These are phyloP conservation scores for Aplodontia rufa DNA, from an alignment of 2,113 vertebrate species.

Conservation along the genomic window DNA sequence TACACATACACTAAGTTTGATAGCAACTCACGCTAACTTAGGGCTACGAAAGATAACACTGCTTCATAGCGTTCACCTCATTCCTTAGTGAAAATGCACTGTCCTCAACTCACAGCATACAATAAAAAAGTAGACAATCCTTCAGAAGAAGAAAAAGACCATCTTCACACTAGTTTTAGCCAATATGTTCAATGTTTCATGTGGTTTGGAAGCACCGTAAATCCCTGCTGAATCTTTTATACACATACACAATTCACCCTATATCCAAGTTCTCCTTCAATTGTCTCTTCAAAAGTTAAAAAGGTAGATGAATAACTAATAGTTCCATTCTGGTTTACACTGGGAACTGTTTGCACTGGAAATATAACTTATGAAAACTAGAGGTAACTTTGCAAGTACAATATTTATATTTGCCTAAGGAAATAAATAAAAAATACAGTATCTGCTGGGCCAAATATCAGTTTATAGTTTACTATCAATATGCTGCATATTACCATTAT, in stretches of 20 bases:
- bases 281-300: conserved; percentile 64
- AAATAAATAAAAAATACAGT: conserved; percentile 62
- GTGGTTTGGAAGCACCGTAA: conserved; percentile 74
- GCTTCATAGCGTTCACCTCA: neutral
- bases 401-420: conserved; percentile 63
- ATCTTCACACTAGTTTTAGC: conserved; percentile 73
- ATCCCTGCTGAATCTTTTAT: conserved; percentile 77
- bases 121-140: conserved; percentile 59
- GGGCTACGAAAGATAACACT: neutral
- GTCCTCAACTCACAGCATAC: neutral
- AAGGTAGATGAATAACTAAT: conserved; percentile 55
- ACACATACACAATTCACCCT: conserved; percentile 64
- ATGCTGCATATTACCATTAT: neutral
- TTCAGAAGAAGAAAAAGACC: conserved; percentile 61
- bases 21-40: neutral
- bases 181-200: conserved; percentile 75
- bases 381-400: conserved; percentile 41
- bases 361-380: neutral
- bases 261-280: conserved; percentile 70
- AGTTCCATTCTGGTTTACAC: neutral
- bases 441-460: neutral
- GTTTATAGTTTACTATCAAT: neutral
- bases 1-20: neutral
- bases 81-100: neutral
- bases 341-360: conserved; percentile 11